Evolutionary conservation across 2,888 invertebrate species (phyloP).

Genomic region (Chymomyza amoena): DNA sequence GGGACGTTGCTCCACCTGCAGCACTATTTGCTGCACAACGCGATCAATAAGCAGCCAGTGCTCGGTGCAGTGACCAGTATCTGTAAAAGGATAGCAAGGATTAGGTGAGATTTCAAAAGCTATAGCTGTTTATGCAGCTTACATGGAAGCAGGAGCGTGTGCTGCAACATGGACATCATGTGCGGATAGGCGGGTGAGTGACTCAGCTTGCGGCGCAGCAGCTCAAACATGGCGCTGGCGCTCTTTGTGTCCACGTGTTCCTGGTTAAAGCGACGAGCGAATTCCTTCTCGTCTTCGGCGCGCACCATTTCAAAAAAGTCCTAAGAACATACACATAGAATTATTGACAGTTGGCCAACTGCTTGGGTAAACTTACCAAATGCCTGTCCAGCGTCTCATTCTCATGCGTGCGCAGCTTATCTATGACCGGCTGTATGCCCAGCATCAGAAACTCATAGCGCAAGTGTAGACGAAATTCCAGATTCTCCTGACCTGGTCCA

Average conservation of each 20-base stretch:
- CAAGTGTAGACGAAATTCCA: conserved; percentile 96
- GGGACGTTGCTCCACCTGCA: conserved; percentile 83
- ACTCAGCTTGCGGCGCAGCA: conserved; percentile 91
- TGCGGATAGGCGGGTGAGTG: conserved; percentile 97
- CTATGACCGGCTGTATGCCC: conserved; percentile 97
- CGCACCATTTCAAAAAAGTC: conserved; percentile 99
- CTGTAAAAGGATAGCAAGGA: conserved; percentile 77
- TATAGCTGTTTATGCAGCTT: conserved; percentile 74
- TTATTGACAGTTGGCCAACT: no score
- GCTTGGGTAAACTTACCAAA: conserved; percentile 80
- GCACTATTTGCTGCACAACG: conserved; percentile 94
- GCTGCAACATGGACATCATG: conserved; percentile 92
- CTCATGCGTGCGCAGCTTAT: conserved; percentile 93
- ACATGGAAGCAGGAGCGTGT: conserved; percentile 91
- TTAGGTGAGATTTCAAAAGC: conserved; percentile 14
- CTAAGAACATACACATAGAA: conserved; percentile 35
- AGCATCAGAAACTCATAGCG: conserved; percentile 98
- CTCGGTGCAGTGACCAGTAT: conserved; percentile 92
- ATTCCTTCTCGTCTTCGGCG: conserved; percentile 96
- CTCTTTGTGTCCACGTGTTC: conserved; percentile 97
- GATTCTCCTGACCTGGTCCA: conserved; percentile 95
- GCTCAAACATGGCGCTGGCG: conserved; percentile 94
- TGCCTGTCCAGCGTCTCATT: conserved; percentile 97
- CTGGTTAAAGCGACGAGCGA: conserved; percentile 93
- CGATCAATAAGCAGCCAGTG: conserved; percentile 97